A percentile compares a stretch with the other conserved stretches of the same genome.
Evolutionary conservation across 2,888 invertebrate species (phyloP).

Genomic region (Agriopis aurantiaria): DNA sequence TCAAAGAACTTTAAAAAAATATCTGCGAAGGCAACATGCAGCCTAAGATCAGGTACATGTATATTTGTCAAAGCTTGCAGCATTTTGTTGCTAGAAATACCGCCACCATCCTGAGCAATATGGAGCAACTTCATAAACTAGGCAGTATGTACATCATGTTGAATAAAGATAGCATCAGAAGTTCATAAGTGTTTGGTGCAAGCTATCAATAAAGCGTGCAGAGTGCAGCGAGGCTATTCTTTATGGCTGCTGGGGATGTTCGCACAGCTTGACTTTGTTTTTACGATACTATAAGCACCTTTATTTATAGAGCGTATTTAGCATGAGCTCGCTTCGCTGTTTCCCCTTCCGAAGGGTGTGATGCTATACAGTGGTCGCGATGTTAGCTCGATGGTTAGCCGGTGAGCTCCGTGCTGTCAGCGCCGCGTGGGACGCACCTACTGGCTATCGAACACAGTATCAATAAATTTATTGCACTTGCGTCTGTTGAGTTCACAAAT

Average conservation of each 20-base stretch:
- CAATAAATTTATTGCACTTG: slow-evolving; percentile 82
- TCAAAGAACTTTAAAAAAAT: no score
- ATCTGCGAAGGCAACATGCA: no score
- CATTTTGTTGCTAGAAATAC: no score
- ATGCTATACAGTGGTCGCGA: slow-evolving; percentile 46
- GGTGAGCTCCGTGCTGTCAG: slow-evolving; percentile 62
- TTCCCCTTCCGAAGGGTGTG: slow-evolving; percentile 72
- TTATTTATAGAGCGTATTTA: slow-evolving; percentile 82
- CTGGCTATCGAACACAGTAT: slow-evolving; percentile 81
- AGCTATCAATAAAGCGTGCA: slow-evolving; percentile 25
- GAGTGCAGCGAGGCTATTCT: slow-evolving; percentile 70
- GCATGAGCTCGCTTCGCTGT: slow-evolving; percentile 71
- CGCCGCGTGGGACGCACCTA: slow-evolving; percentile 78
- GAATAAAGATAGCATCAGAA: no score
- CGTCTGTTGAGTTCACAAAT: slow-evolving; percentile 77
- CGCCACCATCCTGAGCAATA: no score
- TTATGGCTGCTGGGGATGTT: slow-evolving; percentile 69
- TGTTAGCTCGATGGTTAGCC: slow-evolving; percentile 62
- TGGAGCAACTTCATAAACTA: no score
- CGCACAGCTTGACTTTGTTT: slow-evolving; percentile 83
- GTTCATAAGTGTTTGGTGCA: no score
- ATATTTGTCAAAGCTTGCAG: no score
- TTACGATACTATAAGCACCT: slow-evolving; percentile 78
- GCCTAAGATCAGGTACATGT: no score
- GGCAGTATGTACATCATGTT: no score